phyloP scores from a whole-genome alignment of 1,140 invertebrate species.

The Halictus rubicundus region DNA sequence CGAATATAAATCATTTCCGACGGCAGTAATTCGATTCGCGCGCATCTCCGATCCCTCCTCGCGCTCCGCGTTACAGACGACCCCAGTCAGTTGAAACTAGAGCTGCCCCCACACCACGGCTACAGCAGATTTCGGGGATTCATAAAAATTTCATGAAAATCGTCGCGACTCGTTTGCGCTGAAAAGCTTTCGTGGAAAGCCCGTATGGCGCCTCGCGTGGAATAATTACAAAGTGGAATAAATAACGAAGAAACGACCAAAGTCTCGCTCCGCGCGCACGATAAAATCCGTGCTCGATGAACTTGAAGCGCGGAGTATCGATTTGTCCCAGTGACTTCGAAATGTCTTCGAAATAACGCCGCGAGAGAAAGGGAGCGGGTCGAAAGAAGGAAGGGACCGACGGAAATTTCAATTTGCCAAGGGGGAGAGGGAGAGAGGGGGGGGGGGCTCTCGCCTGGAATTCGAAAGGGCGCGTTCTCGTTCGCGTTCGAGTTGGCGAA shows the following conservation, averaged over 20 bases:
- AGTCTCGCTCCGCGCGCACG: too few relatives aligned
- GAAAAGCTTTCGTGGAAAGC: background rate
- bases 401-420: conserved; percentile 60
- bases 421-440: background rate
- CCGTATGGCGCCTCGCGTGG: background rate
- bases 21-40: conserved; percentile 63
- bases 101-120: background rate
- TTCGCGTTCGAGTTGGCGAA: background rate
- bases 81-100: conserved; percentile 36
- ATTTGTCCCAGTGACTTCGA: conserved; percentile 55
- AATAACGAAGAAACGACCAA: too few relatives aligned
- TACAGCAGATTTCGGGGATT: conserved; percentile 34
- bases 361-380: conserved; percentile 10
- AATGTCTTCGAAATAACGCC: conserved; percentile 31
- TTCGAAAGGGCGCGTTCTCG: conserved; percentile 29
- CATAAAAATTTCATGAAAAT: conserved; percentile 42
- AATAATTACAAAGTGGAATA: background rate
- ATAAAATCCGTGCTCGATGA: background rate
- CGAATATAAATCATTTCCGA: conserved; percentile 68
- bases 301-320: conserved; percentile 36
- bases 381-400: background rate
- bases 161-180: background rate
- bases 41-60: conserved; percentile 47
- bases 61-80: conserved; percentile 18
- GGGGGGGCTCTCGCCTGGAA: conserved; percentile 24